Evolutionary conservation across 1,140 invertebrate species (phyloP), one percentile per base, ranked within the genome.

Genomic region (Drosophila hydei): DNA sequence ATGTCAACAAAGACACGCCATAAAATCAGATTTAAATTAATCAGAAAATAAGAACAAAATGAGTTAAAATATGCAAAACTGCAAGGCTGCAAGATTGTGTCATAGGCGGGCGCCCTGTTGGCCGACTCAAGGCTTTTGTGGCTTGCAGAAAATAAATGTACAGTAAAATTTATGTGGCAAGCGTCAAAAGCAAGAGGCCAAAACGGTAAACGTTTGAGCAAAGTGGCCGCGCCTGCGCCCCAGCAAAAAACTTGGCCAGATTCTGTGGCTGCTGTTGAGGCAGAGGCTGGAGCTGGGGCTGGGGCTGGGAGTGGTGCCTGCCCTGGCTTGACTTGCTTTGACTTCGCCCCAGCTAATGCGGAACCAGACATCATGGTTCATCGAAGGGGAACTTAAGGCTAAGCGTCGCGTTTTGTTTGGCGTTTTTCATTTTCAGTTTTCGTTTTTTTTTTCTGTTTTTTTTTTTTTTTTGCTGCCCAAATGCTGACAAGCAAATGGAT

Each of bases 401-500:
- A 85, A 77, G 55, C 77, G 58, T 58, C 60, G 33, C 80, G 65
- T 72, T 85, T 87, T 77, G 80, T 69, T 51, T 30, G 30, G 23
- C 58, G 80, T 69, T 51, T 72, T 68, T 72, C 62, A 54, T 38
- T 40, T 72, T 85, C 80, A 74, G 80, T 36, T 38, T 38, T 12
- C 7, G 9, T 36, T 59, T 61, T 68, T 47, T 30, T 40, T 47
- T 7, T 38, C 60, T 70, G n/a, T 65, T 56, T 63, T 62, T 79
- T 63, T 33, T n/a, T 64, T 60, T 69, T 51, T 56, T 69, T 18
- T 48, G 40, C 38, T 36, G 45, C 58, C 61, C 65, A 79, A 83
- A 81, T 67, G 80, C 77, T 85, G 80, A 87, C 81, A 85, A 47
- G 48, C 77, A 68, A 71, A 85, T 85, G 51, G 73, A 85, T 85